A percentile compares a stretch with the other conserved stretches of the same genome.
phyloP scores from a whole-genome alignment of 2,113 vertebrate species.

The Tapirus terrestris region DNA sequence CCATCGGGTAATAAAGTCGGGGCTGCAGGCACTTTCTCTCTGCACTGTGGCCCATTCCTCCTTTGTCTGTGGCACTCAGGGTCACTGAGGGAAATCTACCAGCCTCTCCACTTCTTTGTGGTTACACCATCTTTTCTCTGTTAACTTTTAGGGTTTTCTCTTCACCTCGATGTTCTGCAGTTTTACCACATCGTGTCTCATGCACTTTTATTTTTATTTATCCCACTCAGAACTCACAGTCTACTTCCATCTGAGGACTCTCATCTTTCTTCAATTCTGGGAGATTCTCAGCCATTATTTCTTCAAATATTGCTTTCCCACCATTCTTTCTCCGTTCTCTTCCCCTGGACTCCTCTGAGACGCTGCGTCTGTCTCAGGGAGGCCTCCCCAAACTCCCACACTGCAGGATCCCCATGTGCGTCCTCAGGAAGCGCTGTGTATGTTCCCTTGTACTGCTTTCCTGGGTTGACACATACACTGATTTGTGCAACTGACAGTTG shows the following conservation, averaged over 20 bases:
- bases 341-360: neutral
- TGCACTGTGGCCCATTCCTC: too few relatives aligned
- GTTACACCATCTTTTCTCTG: neutral
- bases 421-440: neutral
- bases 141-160: neutral
- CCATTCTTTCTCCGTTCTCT: neutral
- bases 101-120: too few relatives aligned
- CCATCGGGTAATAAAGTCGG: neutral
- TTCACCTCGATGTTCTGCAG: neutral
- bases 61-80: neutral
- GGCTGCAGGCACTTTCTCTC: neutral
- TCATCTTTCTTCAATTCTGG: neutral
- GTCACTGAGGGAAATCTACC: neutral
- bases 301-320: neutral
- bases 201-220: rapidly evolving
- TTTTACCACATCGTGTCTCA: neutral
- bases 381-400: too few relatives aligned
- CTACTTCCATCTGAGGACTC: neutral
- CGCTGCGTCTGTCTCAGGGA: neutral
- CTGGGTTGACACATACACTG: rapidly evolving
- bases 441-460: neutral
- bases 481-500: too few relatives aligned
- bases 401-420: rapidly evolving
- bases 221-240: neutral
- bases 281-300: neutral